Percentiles rank a stretch among this genome's conserved stretches.
These are phyloP conservation scores for Kryptolebias marmoratus DNA, from an alignment of 2,113 vertebrate genomes.

Conservation along the genomic window DNA sequence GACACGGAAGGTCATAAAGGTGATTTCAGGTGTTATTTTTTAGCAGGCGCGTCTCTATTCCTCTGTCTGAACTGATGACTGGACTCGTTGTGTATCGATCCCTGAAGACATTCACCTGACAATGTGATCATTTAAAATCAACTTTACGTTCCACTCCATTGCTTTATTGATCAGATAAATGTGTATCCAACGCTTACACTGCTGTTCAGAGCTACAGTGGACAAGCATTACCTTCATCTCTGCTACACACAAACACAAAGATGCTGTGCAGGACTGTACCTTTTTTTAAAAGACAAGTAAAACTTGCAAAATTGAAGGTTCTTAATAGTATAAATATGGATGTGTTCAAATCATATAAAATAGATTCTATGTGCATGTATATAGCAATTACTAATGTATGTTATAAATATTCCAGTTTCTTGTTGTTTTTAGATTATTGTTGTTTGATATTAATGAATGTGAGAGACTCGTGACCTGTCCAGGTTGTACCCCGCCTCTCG, in stretches of 20 bases:
- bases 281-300: neutral
- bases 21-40: neutral
- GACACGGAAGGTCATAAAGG: neutral
- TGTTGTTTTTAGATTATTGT: no score
- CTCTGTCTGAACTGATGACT: neutral
- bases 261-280: neutral
- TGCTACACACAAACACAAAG: neutral
- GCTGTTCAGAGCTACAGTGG: neutral
- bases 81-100: neutral
- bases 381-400: no score
- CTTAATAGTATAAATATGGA: no score
- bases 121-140: conserved; percentile 4
- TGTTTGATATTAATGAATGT: no score
- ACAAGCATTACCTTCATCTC: neutral
- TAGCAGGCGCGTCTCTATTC: neutral
- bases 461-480: no score
- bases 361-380: no score
- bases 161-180: conserved; percentile 18
- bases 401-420: no score
- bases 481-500: no score
- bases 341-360: no score
- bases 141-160: conserved; percentile 6
- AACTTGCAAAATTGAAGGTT: no score
- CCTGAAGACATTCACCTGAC: neutral
- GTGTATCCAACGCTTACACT: neutral